Evolutionary conservation across 2,888 invertebrate genomes (phyloP), one percentile per base, ranked within the genome.

Genomic region (Drosophila prostipennis): DNA sequence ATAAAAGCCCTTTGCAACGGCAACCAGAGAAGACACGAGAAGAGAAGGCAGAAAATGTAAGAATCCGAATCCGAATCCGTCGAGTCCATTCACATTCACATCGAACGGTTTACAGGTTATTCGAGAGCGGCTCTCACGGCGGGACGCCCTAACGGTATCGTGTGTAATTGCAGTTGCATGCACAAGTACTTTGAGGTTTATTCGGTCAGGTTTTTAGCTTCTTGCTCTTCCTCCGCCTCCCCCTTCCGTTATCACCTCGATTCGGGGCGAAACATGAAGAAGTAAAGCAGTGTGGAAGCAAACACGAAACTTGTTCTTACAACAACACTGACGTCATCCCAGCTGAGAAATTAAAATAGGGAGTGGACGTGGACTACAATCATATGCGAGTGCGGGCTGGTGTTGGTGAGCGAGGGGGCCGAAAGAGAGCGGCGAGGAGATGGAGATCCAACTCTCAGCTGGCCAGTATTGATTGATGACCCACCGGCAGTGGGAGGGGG

Each of bases 341-440:
- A 85, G 87, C 87, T 89, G 87, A 84, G 87, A 85, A 81, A 82
- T 63, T 71, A 79, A 79, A 91, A 88, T 77, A 84, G 90, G 90
- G 91, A 91, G 91, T 90, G 90, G 85, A 89, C 91, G 60, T 71
- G 72, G 72, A 46, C 46, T 48, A 48, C 48, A 77, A 76, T 88
- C 83, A 74, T 84, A 78, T 79, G 76, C 74, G 54, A 70, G 52
- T 65, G 29, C 29, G 60, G 67, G 54, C 63, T 45, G 43, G 55
- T 57, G 45, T 59, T 39, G 45, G 57, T 57, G 61, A 55, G 55
- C 43, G 29, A 45, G 43, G 57, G 51, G 43, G 63, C 34, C 34
- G 34, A 11, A 23, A 43, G 42, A 45, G 43, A 57, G 48, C 34
- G 39, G 57, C 32, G 14, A 3, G 54, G 52, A 39, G 54, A 51